These are phyloP conservation scores for Drosophila pegasa DNA, from an alignment of 2,888 invertebrate species.

Conservation along the genomic window DNA sequence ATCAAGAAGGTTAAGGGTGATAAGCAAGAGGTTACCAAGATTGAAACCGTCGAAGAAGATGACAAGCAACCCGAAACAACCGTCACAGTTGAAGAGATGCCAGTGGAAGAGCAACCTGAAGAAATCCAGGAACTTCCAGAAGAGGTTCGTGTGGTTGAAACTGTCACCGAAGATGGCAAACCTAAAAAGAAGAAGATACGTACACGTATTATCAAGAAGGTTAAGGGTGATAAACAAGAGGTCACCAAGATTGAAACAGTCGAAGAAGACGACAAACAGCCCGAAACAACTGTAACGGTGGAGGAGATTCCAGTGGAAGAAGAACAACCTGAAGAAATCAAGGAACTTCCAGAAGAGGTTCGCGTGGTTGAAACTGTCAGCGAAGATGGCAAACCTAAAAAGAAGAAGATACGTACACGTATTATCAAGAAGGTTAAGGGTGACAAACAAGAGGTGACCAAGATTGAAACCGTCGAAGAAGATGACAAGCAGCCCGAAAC, in stretches of 20 bases:
- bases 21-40: conserved; percentile 53
- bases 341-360: conserved; percentile 45
- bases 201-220: conserved; percentile 48
- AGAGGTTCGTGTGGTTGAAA: conserved; percentile 46
- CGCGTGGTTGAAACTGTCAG: conserved; percentile 40
- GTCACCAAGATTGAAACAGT: conserved; percentile 52
- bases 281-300: conserved; percentile 45
- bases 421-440: conserved; percentile 53
- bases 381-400: conserved; percentile 45
- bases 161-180: conserved; percentile 37
- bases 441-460: conserved; percentile 51
- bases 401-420: conserved; percentile 51
- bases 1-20: conserved; percentile 52
- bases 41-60: conserved; percentile 52
- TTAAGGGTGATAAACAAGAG: conserved; percentile 51
- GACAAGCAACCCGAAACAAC: conserved; percentile 47
- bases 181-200: conserved; percentile 48
- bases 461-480: conserved; percentile 46
- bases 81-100: conserved; percentile 44
- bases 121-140: conserved; percentile 43
- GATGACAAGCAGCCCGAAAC: conserved; percentile 38
- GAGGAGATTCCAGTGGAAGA: conserved; percentile 42
- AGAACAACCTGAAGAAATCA: conserved; percentile 21
- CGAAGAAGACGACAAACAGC: conserved; percentile 51
- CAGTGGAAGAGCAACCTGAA: conserved; percentile 34